These are phyloP conservation scores for Campodea augens DNA, from an alignment of 1,140 invertebrate species.

Conservation along the genomic window DNA sequence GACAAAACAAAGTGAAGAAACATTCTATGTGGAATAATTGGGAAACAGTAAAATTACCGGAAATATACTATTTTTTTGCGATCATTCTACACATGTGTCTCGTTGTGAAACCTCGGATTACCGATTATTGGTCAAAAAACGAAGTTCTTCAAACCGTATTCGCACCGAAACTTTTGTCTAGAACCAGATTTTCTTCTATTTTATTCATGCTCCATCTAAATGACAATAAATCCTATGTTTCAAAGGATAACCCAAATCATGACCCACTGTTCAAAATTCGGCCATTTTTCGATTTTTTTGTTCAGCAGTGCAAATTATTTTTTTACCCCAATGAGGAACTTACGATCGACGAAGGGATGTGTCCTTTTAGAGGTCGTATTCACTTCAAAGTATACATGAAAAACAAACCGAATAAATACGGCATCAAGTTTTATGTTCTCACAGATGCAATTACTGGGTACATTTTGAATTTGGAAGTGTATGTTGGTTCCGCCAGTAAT, in stretches of 20 bases:
- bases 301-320: neutral
- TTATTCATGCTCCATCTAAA: neutral
- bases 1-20: neutral
- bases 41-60: neutral
- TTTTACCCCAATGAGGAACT: neutral
- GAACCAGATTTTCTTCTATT: neutral
- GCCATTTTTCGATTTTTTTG: neutral
- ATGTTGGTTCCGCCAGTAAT: neutral
- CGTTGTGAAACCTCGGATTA: neutral
- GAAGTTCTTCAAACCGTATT: neutral
- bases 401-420: neutral
- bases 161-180: neutral
- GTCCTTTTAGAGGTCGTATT: neutral
- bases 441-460: neutral
- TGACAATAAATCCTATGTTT: neutral
- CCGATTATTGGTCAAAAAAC: neutral
- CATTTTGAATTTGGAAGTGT: neutral
- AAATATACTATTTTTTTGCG: neutral
- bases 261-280: neutral
- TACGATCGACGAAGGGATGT: neutral
- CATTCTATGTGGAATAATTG: neutral
- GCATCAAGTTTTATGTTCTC: neutral
- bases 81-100: neutral
- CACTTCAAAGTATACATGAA: neutral
- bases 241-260: neutral